Conservation (phyloP, 2,113 vertebrate genomes). For the Caranx melampygus region DNA sequence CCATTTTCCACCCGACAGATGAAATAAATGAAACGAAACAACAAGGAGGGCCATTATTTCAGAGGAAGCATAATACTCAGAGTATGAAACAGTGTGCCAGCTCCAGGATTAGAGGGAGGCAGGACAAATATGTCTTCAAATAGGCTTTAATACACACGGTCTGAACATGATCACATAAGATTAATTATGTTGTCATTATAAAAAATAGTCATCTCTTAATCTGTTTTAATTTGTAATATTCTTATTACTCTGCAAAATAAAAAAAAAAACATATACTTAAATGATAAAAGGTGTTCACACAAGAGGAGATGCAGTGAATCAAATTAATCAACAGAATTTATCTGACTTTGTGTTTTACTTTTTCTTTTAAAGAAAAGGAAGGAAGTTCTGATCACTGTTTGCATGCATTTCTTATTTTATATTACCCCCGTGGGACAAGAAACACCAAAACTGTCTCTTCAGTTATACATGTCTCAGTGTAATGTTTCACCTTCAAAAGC, state of each 20-base stretch:
- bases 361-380: background rate
- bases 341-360: background rate
- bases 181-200: background rate
- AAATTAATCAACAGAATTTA: constrained; percentile 1
- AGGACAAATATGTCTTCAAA: constrained; percentile 22
- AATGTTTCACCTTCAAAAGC: background rate
- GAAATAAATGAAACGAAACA: constrained; percentile 37
- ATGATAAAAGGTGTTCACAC: background rate
- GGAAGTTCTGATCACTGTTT: background rate
- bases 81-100: background rate
- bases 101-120: constrained; percentile 16
- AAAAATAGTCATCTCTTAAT: background rate
- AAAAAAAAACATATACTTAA: background rate
- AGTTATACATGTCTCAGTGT: background rate
- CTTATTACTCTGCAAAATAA: background rate
- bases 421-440: background rate
- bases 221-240: background rate
- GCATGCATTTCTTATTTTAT: background rate
- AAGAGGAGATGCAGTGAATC: background rate
- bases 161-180: background rate
- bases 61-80: constrained; percentile 2
- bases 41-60: constrained; percentile 20
- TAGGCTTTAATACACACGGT: constrained; percentile 19
- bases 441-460: background rate
- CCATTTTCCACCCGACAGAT: constrained; percentile 27